Conservation (phyloP, 2,113 vertebrate species). For the Falco punctatus region DNA sequence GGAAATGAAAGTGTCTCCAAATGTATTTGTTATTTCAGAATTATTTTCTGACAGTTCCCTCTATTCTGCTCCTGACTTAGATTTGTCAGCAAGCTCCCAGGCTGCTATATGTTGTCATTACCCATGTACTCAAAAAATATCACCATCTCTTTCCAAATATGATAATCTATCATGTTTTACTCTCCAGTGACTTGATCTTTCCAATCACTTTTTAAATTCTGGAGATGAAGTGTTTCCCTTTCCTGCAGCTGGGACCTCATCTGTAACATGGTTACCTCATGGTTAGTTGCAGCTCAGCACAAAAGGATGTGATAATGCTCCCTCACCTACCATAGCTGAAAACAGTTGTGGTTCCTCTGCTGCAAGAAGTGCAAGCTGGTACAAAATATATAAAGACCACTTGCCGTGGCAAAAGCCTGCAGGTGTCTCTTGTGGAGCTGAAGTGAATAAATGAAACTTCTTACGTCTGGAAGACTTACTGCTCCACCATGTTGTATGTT, state of each 20-base stretch:
- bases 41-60: not conserved
- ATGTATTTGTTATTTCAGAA: not conserved
- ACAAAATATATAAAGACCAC: not conserved
- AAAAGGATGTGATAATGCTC: not conserved
- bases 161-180: not conserved
- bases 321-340: not conserved
- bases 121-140: not conserved
- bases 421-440: not conserved
- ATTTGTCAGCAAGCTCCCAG: not conserved
- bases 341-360: not conserved
- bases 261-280: not conserved
- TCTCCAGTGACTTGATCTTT: not conserved
- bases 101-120: not conserved
- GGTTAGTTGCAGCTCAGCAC: not conserved
- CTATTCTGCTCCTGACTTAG: not conserved
- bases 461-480: not conserved
- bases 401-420: not conserved
- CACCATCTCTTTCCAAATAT: not conserved
- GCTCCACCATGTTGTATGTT: not conserved
- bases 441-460: not conserved
- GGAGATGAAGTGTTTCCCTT: not conserved
- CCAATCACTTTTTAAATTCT: not conserved
- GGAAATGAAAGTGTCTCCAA: not conserved
- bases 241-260: not conserved
- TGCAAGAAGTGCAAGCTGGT: not conserved